phyloP scores from a whole-genome alignment of 2,888 invertebrate species.

The Limnephilus marmoratus region DNA sequence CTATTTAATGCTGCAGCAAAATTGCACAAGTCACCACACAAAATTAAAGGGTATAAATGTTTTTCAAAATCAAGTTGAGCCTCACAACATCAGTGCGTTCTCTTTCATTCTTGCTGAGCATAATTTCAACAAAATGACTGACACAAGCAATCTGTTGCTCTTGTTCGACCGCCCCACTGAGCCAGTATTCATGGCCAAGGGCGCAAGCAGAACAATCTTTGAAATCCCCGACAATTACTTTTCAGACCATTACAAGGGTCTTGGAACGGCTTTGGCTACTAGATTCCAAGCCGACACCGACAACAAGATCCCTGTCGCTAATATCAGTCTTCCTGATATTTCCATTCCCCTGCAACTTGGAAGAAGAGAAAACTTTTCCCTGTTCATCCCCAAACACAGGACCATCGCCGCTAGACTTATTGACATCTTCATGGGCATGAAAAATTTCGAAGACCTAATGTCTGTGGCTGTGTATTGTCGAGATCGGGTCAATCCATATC shows the following conservation, averaged over 20 bases:
- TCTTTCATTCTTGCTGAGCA: no score
- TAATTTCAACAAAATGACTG: constrained; percentile 12
- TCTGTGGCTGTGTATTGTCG: constrained; percentile 82
- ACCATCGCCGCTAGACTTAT: constrained; percentile 81
- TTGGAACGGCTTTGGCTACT: constrained; percentile 72
- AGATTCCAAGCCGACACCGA: constrained; percentile 78
- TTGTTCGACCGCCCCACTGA: constrained; percentile 82
- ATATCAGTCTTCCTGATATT: constrained; percentile 81
- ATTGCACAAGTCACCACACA: no score
- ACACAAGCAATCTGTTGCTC: constrained; percentile 73
- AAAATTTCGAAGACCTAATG: constrained; percentile 83
- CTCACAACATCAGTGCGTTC: no score
- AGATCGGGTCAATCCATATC: constrained; percentile 83
- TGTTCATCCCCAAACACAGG: constrained; percentile 84
- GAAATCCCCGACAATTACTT: constrained; percentile 77
- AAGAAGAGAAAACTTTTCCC: constrained; percentile 82
- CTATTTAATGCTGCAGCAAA: no score
- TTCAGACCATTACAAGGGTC: constrained; percentile 71
- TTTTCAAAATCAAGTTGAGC: no score
- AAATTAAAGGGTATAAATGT: no score
- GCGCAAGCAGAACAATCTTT: constrained; percentile 75
- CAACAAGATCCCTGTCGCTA: constrained; percentile 77
- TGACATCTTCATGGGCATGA: constrained; percentile 84
- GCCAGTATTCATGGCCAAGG: constrained; percentile 81
- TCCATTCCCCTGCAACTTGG: constrained; percentile 81